Base-by-base conservation (phyloP, 2,888 invertebrate species). In the Sicus ferrugineus region DNA sequence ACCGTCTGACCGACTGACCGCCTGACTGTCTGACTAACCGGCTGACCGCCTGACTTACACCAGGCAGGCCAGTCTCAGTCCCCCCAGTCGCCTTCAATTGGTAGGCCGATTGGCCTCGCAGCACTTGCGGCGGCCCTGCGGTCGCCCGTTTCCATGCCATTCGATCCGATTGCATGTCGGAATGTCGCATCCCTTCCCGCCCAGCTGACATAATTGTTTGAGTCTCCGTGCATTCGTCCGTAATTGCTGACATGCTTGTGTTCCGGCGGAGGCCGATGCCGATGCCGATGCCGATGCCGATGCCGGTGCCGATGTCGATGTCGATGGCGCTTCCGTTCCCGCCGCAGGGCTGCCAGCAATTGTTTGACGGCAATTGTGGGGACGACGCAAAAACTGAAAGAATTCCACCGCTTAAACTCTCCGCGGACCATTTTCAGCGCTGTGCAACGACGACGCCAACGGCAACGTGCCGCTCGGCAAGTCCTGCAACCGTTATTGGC, bases 401-500 rank as follows among this genome's bases (percentile, higher is more conserved):
- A n/a, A n/a, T n/a, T n/a, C n/a, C n/a, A n/a, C n/a, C n/a, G n/a
- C n/a, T n/a, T n/a, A n/a, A n/a, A n/a, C n/a, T n/a, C n/a, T n/a
- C n/a, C n/a, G n/a, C n/a, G 2, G n/a, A 38, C 26, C 46, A 7
- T 50, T 38, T 87, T 62, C 87, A 95, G 95, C 95, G 70, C 90
- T 96, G 65, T 96, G 95, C 86, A 95, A 95, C 82, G 94, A 94
- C 58, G 95, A 95, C 79, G 89, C 96, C 66, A 95, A 96, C 84
- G 95, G 95, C 72, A 95, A 95, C 85, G 95, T 96, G 14, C 92
- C 95, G 0, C 88, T 96, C 14, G 95, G 95, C 77, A 95, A 95
- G 85, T 95, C 95, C 65, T 96, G 95, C 89, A 95, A 95, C 87
- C 89, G 95, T 16, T 96, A 96, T 87, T 96, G 96, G 96, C 94